phyloP scores from a whole-genome alignment of 2,797 vertebrate genomes.

The Poeciliopsis turneri region DNA sequence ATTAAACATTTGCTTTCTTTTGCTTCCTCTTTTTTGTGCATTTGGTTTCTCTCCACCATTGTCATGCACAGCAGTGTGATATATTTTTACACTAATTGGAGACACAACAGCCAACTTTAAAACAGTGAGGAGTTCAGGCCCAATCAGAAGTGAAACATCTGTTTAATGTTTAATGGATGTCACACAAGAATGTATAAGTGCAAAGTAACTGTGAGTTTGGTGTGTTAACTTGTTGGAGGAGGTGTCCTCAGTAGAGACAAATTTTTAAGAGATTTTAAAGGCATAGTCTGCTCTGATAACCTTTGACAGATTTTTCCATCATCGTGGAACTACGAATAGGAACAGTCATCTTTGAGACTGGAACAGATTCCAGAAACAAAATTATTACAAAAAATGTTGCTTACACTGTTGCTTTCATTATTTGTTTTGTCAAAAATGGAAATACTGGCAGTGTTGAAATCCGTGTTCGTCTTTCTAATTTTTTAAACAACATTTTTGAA shows the following conservation, averaged over 20 bases:
- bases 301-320: constrained; percentile 5
- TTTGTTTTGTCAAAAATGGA: not conserved
- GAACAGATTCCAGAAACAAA: not conserved
- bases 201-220: not conserved
- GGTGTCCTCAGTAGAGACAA: not conserved
- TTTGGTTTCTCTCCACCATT: not conserved
- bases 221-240: not conserved
- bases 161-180: not conserved
- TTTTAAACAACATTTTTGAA: not conserved
- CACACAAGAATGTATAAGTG: not conserved
- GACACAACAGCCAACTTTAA: too few species aligned
- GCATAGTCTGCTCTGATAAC: not conserved
- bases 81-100: not conserved
- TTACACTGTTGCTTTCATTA: not conserved
- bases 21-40: not conserved
- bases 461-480: not conserved
- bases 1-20: not conserved
- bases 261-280: not conserved
- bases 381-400: not conserved
- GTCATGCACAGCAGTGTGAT: not conserved
- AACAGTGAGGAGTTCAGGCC: not conserved
- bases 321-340: not conserved
- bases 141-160: not conserved
- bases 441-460: not conserved
- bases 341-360: not conserved